Percentiles rank a stretch among this genome's conserved stretches.
Conservation (phyloP, 2,797 vertebrate genomes). For the Falco rusticolus region DNA sequence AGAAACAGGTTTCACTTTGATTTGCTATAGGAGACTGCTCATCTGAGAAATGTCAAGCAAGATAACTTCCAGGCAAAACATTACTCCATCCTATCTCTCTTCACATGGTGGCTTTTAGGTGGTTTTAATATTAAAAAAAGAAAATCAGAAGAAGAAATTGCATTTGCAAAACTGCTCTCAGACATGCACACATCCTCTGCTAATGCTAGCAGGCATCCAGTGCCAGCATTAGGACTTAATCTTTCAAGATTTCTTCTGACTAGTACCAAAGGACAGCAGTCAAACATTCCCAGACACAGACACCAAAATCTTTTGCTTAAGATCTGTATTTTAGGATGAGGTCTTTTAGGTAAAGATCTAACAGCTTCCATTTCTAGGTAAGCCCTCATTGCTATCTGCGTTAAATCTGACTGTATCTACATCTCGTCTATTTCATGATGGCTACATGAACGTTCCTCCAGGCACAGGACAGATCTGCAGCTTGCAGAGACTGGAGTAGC, state of each 20-base stretch:
- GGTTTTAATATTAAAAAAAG: constrained; percentile 21
- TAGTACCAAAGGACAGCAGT: not conserved
- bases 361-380: not conserved
- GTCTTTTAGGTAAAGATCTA: not conserved
- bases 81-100: not conserved
- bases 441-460: not conserved
- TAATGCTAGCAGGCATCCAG: not conserved
- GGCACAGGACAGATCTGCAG: not conserved
- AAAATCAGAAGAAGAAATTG: constrained; percentile 14
- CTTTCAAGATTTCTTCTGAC: not conserved
- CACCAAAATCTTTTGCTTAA: not conserved
- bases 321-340: not conserved
- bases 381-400: not conserved
- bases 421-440: not conserved
- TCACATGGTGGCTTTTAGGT: not conserved
- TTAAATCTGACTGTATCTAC: not conserved
- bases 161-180: constrained; percentile 6
- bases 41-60: constrained; percentile 45
- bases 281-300: not conserved
- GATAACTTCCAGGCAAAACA: constrained; percentile 8
- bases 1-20: constrained; percentile 43
- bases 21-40: constrained; percentile 45
- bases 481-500: not conserved
- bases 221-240: not conserved
- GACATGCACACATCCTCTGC: constrained; percentile 17